Evolutionary conservation across 1,140 invertebrate genomes (phyloP).

Genomic region (Dolichoris vasculosae): DNA sequence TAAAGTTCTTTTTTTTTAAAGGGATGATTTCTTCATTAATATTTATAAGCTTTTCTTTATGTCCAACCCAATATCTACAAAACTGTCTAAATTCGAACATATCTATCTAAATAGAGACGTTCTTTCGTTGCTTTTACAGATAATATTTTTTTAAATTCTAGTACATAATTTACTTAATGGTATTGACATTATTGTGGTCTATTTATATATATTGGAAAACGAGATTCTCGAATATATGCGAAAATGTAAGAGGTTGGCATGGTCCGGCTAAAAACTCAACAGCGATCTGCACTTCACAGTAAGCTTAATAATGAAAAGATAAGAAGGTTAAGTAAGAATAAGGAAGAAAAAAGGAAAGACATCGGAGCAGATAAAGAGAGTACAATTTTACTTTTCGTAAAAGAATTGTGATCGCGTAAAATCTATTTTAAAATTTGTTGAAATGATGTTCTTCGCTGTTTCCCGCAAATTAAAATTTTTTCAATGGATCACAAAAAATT

Average conservation of each 20-base stretch:
- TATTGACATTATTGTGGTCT: slow-evolving; percentile 53
- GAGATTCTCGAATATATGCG: neutral
- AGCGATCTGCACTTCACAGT: slow-evolving; percentile 65
- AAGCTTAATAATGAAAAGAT: slow-evolving; percentile 68
- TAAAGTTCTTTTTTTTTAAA: neutral
- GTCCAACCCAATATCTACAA: neutral
- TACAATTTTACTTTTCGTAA: slow-evolving; percentile 9
- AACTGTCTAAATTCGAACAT: neutral
- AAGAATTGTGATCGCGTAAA: neutral
- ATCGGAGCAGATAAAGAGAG: neutral
- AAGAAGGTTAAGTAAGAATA: neutral
- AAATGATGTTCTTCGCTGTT: neutral
- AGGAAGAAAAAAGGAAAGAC: neutral
- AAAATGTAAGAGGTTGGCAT: neutral
- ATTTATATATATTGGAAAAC: neutral
- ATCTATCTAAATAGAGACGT: neutral
- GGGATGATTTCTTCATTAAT: neutral
- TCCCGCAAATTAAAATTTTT: no score
- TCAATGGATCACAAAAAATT: no score
- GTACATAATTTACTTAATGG: slow-evolving; percentile 54
- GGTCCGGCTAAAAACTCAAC: slow-evolving; percentile 59
- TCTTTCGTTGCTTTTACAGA: neutral
- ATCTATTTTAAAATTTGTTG: neutral
- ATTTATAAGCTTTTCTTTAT: neutral
- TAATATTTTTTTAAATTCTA: slow-evolving; percentile 56